A percentile compares a stretch with the other conserved stretches of the same genome.
These are phyloP conservation scores for Chrysemys picta DNA, from an alignment of 2,113 vertebrate species.

Conservation along the genomic window DNA sequence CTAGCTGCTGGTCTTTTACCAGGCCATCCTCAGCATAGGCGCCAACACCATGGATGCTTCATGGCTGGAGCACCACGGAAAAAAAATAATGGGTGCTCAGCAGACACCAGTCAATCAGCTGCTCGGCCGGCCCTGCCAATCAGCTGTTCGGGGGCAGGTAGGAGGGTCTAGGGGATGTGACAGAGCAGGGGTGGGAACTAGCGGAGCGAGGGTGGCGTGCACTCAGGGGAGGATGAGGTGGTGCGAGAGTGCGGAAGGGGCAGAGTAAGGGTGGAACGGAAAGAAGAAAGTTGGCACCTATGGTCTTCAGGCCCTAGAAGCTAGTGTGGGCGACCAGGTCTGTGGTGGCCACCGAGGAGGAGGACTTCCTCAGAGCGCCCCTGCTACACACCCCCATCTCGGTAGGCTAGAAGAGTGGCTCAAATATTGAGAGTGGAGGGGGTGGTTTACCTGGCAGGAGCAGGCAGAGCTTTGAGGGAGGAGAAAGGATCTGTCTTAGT, in stretches of 20 bases:
- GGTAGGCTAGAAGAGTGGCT: background rate
- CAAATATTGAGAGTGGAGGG: background rate
- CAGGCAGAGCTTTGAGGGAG: rapidly evolving
- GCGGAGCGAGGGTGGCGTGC: too few relatives aligned
- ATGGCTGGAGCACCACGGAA: too few relatives aligned
- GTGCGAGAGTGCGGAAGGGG: background rate
- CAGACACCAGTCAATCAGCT: too few relatives aligned
- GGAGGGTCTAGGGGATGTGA: background rate
- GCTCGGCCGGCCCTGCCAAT: background rate
- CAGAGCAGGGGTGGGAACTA: background rate
- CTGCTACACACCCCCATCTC: background rate
- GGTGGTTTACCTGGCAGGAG: background rate
- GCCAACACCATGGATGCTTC: too few relatives aligned
- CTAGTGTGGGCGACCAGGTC: background rate
- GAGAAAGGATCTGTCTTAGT: background rate
- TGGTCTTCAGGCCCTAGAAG: background rate
- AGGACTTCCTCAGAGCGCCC: background rate
- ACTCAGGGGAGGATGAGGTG: too few relatives aligned
- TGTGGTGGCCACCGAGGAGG: too few relatives aligned
- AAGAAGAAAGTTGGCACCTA: too few relatives aligned
- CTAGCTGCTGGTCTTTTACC: background rate
- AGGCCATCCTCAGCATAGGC: background rate
- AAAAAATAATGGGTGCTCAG: too few relatives aligned
- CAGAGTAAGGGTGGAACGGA: background rate
- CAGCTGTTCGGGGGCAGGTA: background rate